Base-by-base conservation (phyloP, 1,140 invertebrate genomes). In the Streblospio benedicti region DNA sequence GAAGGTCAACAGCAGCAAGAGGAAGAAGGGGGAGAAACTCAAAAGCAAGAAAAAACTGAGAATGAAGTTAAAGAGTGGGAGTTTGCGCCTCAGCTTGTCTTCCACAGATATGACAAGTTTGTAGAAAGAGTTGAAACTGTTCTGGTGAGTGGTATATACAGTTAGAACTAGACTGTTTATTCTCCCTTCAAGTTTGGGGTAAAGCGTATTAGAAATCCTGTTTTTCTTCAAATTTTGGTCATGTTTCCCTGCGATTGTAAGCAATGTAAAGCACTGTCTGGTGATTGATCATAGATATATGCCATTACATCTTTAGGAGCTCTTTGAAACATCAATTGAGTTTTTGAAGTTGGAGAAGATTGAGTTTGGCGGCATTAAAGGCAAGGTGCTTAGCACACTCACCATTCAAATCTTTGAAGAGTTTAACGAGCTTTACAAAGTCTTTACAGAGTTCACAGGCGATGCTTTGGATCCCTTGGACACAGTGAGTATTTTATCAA, bases 271-370 rank as follows among this genome's bases (percentile, higher is more conserved):
- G n/a, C n/a, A n/a, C n/a, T n/a, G n/a, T n/a, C n/a, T n/a, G n/a
- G n/a, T n/a, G n/a, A n/a, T n/a, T n/a, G n/a, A n/a, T n/a, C n/a
- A n/a, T n/a, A n/a, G n/a, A n/a, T n/a, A n/a, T n/a, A n/a, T n/a
- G 30, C 23, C n/a, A 14, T 23, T 4, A 35, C 43, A 31, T 35
- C 35, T 53, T 14, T 75, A 90, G 81, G 86, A 88, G 82, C 87
- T 96, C 69, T 95, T 96, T 74, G 84, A 91, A 72, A 93, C 90
- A 2, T 89, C 93, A 1, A 74, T 91, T 55, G 93, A 97, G 78
- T 96, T 96, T 76, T 85, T 88, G 68, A 95, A 96, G 76, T 79
- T 97, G 60, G 93, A 95, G 79, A 93, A 94, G 79, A 87, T 96
- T 31, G 93, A 96, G 82, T 87, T 96, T 65, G 92, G 93, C 58